Base-by-base conservation (phyloP, 1,140 invertebrate species). In the Chrysopa pallens region DNA sequence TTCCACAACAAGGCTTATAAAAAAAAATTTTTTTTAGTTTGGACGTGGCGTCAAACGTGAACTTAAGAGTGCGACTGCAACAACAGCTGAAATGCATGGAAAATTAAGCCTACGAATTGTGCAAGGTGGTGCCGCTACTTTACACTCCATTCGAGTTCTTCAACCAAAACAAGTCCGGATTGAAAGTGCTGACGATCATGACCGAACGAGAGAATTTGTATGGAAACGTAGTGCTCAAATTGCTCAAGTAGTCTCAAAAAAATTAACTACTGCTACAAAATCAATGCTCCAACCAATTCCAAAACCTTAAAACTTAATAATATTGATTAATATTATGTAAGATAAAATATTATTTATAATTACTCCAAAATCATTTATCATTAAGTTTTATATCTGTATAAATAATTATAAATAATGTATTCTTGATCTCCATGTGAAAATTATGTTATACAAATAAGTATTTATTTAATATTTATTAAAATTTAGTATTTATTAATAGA, bases 121-220 rank as follows among this genome's bases (percentile, higher is more conserved):
- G 37, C 74, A 80, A 50, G 78, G 82, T 43, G 78, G 78, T 6
- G 74, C 74, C 11, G 81, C 82, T 27, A 78, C 80, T 31, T 61
- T 87, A 14, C 80, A 85, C 57, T 81, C 80, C 9, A 86, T 87
- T 47, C 78, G 76, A 51, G 84, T 87, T 41, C 66, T 83, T 38
- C 83, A 86, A 54, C 84, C 84, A 4, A 86, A 84, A 67, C 82
- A 87, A 70, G 80, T 87, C 12, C 69, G 81, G 48, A 79, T 87
- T 11, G 82, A 86, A 47, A 84, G 80, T 60, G 62, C 69, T 28
- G 77, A 81, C 51, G 80, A 85, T 53, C 81, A 85, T 49, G 83
- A 86, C 57, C 73, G 80, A 52, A 86, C 82, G 5, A 69, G 80
- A 39, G 80, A 86, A 58, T 76, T 83, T 46, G 75, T 85, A 8